Evolutionary conservation across 35 echinoderm and acorn worm genomes (phyloP), one percentile per base, ranked within the genome.

Genomic region (Eucidaris tribuloides): DNA sequence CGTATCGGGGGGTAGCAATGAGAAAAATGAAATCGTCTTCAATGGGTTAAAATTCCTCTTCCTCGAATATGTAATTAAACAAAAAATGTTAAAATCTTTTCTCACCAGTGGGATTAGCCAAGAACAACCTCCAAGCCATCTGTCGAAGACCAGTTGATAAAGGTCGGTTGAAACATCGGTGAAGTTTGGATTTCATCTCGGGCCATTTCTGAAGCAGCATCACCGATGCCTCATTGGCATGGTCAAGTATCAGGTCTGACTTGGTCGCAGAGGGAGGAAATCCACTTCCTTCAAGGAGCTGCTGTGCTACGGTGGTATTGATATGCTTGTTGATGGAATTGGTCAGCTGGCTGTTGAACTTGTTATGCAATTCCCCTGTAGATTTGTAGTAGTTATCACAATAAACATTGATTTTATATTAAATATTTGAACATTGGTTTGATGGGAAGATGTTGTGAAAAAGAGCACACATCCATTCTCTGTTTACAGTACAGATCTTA

Each of bases 91-190:
- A n/a, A n/a, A n/a, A n/a, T n/a, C n/a, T n/a, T n/a, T n/a, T n/a
- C n/a, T 80, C 76, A 97, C 94, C 85, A 64, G 87, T 70, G 23
- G 94, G 82, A 78, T 91, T 97, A 24, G 86, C 43, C 17, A 97
- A 86, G 52, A 48, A 82, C n/a, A 97, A 58, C 37, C 74, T 72
- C 89, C 94, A 92, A 41, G 79, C 61, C 7, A 92, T 41, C 42
- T 85, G 66, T 34, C 94, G 68, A 0, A 97, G 52, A 34, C 78
- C 57, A 40, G 65, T 45, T 6, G 89, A 81, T 52, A 97, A 62
- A 15, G 46, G 41, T 42, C 70, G 85, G 62, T 97, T 97, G 58
- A 97, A 88, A 56, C 85, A 97, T 58, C 54, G 17, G 28, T 92
- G 85, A 0, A 97, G 65, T 64, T 97, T 97, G 54, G 46, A 68